Evolutionary conservation across 2,888 invertebrate species (phyloP).

Genomic region (Euplagia quadripunctaria): DNA sequence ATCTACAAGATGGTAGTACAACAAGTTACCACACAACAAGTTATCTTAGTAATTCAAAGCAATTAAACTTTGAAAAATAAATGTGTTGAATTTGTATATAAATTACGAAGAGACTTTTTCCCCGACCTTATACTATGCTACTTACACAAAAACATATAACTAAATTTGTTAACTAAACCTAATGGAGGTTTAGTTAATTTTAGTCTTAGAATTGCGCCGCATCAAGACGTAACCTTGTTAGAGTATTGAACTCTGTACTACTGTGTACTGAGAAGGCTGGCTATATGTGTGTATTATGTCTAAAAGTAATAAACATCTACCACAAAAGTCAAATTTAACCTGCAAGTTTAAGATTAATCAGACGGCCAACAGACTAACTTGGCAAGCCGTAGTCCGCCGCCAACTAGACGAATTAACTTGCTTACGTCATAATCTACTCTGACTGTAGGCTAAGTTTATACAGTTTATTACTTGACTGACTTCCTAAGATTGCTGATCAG

Average conservation of each 20-base stretch:
- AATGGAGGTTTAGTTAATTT: no score
- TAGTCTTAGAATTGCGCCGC: background rate
- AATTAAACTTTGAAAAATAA: background rate
- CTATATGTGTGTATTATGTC: background rate
- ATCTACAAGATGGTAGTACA: no score
- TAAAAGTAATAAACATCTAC: constrained; percentile 24
- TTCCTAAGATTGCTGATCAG: constrained; percentile 11
- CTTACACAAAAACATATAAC: background rate
- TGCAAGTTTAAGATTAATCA: constrained; percentile 46
- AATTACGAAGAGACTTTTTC: no score
- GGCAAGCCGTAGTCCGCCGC: constrained; percentile 35
- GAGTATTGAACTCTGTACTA: no score
- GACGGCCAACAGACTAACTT: constrained; percentile 41
- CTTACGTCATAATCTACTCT: constrained; percentile 37
- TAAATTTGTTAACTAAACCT: background rate
- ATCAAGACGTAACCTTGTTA: background rate
- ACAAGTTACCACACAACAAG: no score
- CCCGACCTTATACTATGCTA: background rate
- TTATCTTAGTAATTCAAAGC: no score
- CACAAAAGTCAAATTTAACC: constrained; percentile 54
- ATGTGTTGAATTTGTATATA: no score
- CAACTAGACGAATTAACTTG: constrained; percentile 36
- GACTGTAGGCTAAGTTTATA: constrained; percentile 30
- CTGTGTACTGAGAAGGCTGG: background rate
- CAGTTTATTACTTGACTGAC: constrained; percentile 24